Evolutionary conservation across 2,888 invertebrate genomes (phyloP), one percentile per base, ranked within the genome.

Genomic region (Pyrocoelia pectoralis): DNA sequence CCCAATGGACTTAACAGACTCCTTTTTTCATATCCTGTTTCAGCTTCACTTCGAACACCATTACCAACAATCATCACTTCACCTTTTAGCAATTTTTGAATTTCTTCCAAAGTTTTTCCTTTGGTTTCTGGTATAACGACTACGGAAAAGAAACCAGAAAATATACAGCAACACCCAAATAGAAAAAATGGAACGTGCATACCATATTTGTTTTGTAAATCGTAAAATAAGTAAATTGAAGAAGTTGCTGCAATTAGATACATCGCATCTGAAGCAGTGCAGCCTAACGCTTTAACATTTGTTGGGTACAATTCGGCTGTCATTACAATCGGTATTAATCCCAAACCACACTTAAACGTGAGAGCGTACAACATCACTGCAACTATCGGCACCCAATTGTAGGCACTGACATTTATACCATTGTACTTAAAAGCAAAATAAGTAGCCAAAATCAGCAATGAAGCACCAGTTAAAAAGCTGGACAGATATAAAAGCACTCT

Each of bases 211-310:
- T 68, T 59, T 24, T 73, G 70, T 40, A 79, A 65, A 53, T 68
- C 65, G 60, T 76, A 73, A 58, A 78, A 80, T 24, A 80, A 56
- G 41, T 76, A 74, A 15, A 80, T 71, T 2, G 79, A 77, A 2
- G 78, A 51, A 4, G 77, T 69, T n/a, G 74, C 76, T 15, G 76
- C 76, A 3, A 76, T 60, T 0, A 79, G 78, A 60, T 79, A 80
- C 68, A 76, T 75, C 2, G 75, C 74, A 59, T 80, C 81, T 1
- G 80, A 74, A 24, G 79, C 50, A 0, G 81, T 79, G 79, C 80
- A 80, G 1, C 79, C 80, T 63, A 79, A 74, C 1, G 80, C 81
- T 72, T 81, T 81, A 17, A 81, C 74, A 40, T 77, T 77, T 1
- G 80, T 77, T 1, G 81, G 79, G 61, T 81, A 46, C 8, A 46